Evolutionary conservation across 2,888 invertebrate species (phyloP).

Genomic region (Oscheius sp.): DNA sequence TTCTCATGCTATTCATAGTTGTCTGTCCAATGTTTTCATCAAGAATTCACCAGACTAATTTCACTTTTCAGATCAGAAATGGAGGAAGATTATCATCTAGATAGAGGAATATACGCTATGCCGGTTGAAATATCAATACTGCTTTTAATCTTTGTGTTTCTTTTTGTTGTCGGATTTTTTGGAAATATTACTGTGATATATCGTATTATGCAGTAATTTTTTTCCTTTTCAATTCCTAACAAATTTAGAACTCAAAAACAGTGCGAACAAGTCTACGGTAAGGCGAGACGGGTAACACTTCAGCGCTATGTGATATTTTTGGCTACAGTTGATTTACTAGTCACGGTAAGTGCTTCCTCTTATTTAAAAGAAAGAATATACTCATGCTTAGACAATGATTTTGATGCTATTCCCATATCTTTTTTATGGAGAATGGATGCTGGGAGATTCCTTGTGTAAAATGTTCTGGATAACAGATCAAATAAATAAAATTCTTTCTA

Average conservation of each 20-base stretch:
- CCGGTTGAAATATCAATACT: conserved; percentile 30
- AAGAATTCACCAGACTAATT: background rate
- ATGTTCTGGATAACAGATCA: conserved; percentile 58
- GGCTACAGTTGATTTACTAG: conserved; percentile 30
- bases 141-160: conserved; percentile 18
- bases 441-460: conserved; percentile 42
- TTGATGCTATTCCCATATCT: conserved; percentile 38
- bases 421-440: conserved; percentile 41
- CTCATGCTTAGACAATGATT: conserved; percentile 54
- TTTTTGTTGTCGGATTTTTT: conserved; percentile 28
- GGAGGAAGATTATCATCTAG: conserved; percentile 17
- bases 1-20: background rate
- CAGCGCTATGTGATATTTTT: conserved; percentile 32
- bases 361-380: conserved; percentile 72
- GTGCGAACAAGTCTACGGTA: conserved; percentile 22
- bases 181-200: conserved; percentile 32
- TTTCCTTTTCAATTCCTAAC: background rate
- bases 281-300: conserved; percentile 14
- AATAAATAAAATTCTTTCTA: conserved; percentile 61
- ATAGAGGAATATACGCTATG: conserved; percentile 28
- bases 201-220: conserved; percentile 27
- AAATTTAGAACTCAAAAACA: conserved; percentile 32
- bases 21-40: background rate
- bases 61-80: conserved; percentile 15
- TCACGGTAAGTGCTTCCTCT: conserved; percentile 27